Evolutionary conservation across 2,888 invertebrate species (phyloP).

Genomic region (Myathropa florea): DNA sequence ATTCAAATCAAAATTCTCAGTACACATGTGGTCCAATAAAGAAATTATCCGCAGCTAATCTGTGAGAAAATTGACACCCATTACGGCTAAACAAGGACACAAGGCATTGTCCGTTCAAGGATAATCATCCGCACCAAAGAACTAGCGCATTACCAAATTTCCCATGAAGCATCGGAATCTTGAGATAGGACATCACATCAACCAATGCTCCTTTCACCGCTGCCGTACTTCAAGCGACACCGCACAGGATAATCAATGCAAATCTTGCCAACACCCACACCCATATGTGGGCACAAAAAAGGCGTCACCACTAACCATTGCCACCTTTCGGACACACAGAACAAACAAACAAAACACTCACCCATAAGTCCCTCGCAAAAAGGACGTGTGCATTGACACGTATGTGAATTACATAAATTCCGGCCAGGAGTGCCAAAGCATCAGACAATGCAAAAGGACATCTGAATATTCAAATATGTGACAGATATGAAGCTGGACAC

Average conservation of each 20-base stretch:
- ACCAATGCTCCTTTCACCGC: not conserved
- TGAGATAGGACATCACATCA: not conserved
- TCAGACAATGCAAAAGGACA: constrained; percentile 39
- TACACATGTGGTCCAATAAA: constrained; percentile 68
- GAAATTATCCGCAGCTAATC: constrained; percentile 61
- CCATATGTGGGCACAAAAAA: constrained; percentile 39
- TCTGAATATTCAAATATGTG: constrained; percentile 64
- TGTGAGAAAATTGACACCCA: constrained; percentile 68
- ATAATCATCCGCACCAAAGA: constrained; percentile 34
- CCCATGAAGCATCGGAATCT: constrained; percentile 37
- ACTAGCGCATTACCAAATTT: constrained; percentile 17
- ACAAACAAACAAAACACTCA: constrained; percentile 19
- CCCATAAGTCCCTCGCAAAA: constrained; percentile 19
- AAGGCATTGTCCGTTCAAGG: constrained; percentile 36
- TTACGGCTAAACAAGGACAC: constrained; percentile 55
- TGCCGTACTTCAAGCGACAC: not conserved
- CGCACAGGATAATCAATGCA: constrained; percentile 15
- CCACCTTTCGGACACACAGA: constrained; percentile 58
- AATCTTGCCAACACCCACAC: constrained; percentile 35
- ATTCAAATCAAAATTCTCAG: constrained; percentile 58
- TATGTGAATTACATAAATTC: constrained; percentile 71
- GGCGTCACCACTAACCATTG: constrained; percentile 58
- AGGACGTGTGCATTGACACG: constrained; percentile 62
- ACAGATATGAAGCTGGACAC: constrained; percentile 26
- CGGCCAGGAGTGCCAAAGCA: constrained; percentile 65